A percentile compares a stretch with the other conserved stretches of the same genome.
Conservation (phyloP, 2,797 vertebrate genomes). For the Miopithecus talapoin region DNA sequence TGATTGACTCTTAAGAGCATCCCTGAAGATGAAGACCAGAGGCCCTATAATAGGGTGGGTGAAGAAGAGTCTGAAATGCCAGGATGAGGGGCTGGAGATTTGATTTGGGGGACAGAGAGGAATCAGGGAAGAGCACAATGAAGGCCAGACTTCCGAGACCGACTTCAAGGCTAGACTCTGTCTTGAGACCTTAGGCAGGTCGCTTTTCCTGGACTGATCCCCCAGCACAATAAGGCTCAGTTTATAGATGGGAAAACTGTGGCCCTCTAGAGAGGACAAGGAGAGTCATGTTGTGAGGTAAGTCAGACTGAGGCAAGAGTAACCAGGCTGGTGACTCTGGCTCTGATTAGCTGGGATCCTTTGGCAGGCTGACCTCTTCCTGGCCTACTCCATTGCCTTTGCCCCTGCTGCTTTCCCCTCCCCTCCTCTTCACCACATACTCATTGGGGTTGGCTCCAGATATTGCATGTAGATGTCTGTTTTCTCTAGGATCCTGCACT, state of each 20-base stretch:
- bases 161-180: background rate
- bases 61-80: constrained; percentile 8
- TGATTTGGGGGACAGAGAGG: background rate
- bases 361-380: background rate
- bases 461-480: background rate
- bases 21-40: constrained; percentile 7
- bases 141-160: constrained; percentile 1
- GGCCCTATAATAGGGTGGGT: background rate
- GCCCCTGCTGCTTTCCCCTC: background rate
- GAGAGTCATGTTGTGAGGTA: background rate
- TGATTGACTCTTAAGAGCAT: constrained; percentile 9
- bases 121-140: background rate
- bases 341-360: background rate
- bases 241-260: constrained; percentile 22
- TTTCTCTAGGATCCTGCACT: background rate
- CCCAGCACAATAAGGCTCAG: background rate
- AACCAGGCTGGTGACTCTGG: background rate
- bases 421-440: background rate
- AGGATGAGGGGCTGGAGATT: background rate
- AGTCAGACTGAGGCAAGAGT: background rate
- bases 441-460: constrained; percentile 11
- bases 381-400: background rate
- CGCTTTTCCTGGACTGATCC: background rate
- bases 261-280: background rate
- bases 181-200: background rate